Conservation (phyloP, 2,888 invertebrate species). For the Protodeltote pygarga region DNA sequence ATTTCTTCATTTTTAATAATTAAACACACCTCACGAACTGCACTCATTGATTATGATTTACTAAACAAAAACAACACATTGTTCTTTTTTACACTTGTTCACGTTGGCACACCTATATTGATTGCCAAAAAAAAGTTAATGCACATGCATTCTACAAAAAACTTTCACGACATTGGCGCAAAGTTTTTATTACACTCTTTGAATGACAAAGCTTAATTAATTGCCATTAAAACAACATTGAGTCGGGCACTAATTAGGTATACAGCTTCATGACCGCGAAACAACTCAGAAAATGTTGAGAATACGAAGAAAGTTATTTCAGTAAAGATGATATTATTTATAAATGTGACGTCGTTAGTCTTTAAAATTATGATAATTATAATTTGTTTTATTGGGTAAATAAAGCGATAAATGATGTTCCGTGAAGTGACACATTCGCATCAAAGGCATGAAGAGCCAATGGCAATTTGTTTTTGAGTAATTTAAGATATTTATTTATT, state of each 20-base stretch:
- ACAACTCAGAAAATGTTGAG: conserved; percentile 5
- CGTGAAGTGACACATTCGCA: conserved; percentile 13
- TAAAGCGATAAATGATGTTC: conserved; percentile 26
- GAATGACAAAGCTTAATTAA: conserved; percentile 18
- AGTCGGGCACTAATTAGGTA: neutral
- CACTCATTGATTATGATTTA: too few relatives aligned
- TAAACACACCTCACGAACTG: too few relatives aligned
- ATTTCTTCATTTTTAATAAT: too few relatives aligned
- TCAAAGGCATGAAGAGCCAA: conserved; percentile 12
- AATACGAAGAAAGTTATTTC: conserved; percentile 23
- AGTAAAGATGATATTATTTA: conserved; percentile 20
- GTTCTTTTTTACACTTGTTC: neutral
- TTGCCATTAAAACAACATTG: conserved; percentile 16
- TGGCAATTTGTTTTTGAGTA: conserved; percentile 6
- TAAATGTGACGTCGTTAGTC: conserved; percentile 9
- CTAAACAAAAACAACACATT: too few relatives aligned
- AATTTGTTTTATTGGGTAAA: conserved; percentile 30
- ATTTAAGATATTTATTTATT: conserved; percentile 15
- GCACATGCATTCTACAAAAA: conserved; percentile 9
- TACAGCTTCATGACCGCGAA: conserved; percentile 27
- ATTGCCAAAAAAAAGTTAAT: conserved; percentile 24
- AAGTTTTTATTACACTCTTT: conserved; percentile 3
- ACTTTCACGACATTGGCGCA: neutral
- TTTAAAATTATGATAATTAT: conserved; percentile 17
- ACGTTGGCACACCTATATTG: neutral